Conservation (phyloP, 2,113 vertebrate genomes). For the Redunca redunca region DNA sequence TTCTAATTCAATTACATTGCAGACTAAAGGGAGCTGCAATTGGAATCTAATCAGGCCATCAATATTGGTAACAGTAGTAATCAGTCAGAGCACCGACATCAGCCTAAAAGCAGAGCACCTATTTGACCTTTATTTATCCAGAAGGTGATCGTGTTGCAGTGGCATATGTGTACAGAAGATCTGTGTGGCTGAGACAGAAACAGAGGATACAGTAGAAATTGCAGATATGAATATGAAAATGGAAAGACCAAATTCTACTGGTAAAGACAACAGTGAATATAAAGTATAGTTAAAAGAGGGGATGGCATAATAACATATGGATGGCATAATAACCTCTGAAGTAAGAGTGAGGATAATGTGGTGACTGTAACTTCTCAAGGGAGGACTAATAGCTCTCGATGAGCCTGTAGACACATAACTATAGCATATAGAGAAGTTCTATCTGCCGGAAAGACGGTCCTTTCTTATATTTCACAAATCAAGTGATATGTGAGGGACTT, state of each 20-base stretch:
- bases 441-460: neutral
- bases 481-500: neutral
- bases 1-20: slow-evolving; percentile 38
- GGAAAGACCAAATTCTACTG: neutral
- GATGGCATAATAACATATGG: neutral
- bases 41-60: slow-evolving; percentile 64
- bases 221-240: slow-evolving; percentile 4
- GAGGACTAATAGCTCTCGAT: neutral
- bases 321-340: neutral
- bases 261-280: neutral
- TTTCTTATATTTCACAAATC: neutral
- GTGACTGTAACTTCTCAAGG: neutral
- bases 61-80: slow-evolving; percentile 55
- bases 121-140: slow-evolving; percentile 67
- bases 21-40: slow-evolving; percentile 30
- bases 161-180: neutral
- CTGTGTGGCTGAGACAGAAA: neutral
- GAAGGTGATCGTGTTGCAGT: neutral
- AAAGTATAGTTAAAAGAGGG: neutral
- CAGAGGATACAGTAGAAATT: slow-evolving; percentile 17
- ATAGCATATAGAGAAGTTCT: neutral
- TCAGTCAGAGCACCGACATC: slow-evolving; percentile 20
- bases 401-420: neutral
- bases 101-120: slow-evolving; percentile 39
- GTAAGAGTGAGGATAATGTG: neutral